Base-by-base conservation (phyloP, 2,888 invertebrate genomes). In the Teleogryllus oceanicus region DNA sequence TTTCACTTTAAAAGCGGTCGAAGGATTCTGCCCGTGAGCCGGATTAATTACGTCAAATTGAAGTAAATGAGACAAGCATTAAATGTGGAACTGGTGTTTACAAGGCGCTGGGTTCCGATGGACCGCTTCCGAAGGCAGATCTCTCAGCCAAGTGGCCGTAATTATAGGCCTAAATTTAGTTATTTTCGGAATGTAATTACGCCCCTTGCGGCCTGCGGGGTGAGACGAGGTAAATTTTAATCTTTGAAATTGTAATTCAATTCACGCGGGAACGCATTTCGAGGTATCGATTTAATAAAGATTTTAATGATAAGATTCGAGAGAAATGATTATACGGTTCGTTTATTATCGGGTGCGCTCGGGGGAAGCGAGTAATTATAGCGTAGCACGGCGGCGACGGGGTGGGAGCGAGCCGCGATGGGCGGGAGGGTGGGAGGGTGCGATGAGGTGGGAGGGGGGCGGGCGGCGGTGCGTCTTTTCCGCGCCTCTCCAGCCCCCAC, bases 1-100 rank as follows among this genome's bases (percentile, higher is more conserved):
- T 62, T 62, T 62, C 62, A 62, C 62, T 62, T 62, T 62, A 13
- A 37, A 62, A 62, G 62, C 62, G 62, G 62, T 62, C 62, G 62
- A 62, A 62, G 62, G 62, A 13, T 62, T n/a, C 62, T 62, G n/a
- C 62, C n/a, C 16, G 62, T n/a, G 16, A 62, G n/a, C 62, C 62
- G 62, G 62, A 62, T 62, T 62, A 62, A 62, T 62, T 62, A 62
- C 62, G 62, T 62, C 62, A 62, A 62, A 62, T 62, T 62, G 62
- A 62, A 62, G 62, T 62, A 62, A 62, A 62, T 62, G 62, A 62
- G 62, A 62, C 62, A 62, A 62, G 62, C 62, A 62, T 62, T 62
- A 62, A 62, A 62, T 62, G 62, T 62, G 62, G 62, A 62, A 62
- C 62, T 62, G 62, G 62, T 62, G 62, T 62, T 62, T 62, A 62